phyloP scores from a whole-genome alignment of 2,113 vertebrate genomes.

The Cyprinodon variegatus region DNA sequence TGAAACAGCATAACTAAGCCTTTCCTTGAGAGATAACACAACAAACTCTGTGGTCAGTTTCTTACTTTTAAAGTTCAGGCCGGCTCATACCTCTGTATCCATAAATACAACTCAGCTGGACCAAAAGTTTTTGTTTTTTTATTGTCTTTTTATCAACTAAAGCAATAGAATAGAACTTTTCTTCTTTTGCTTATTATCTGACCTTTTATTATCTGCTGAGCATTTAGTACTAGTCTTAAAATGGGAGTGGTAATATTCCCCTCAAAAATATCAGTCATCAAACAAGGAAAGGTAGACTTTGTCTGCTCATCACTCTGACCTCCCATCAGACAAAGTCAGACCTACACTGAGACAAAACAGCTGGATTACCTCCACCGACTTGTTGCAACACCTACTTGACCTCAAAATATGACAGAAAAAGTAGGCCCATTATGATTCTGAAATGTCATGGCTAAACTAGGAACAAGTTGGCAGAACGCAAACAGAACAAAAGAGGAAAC shows the following conservation, averaged over 20 bases:
- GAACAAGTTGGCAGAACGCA: no score
- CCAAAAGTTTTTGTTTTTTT: neutral
- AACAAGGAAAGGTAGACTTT: neutral
- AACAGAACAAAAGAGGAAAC: no score
- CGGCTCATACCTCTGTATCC: neutral
- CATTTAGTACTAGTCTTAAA: neutral
- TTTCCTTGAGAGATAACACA: neutral
- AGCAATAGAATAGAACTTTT: neutral
- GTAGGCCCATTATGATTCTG: no score
- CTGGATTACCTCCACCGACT: no score
- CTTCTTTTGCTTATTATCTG: neutral
- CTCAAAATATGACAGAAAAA: no score
- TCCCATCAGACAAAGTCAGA: no score
- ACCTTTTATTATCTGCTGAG: neutral
- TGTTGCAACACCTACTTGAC: no score
- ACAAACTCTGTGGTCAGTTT: neutral
- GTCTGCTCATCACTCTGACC: no score
- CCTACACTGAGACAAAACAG: no score
- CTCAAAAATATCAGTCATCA: neutral
- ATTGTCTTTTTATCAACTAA: neutral
- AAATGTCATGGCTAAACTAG: no score
- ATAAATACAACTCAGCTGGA: neutral
- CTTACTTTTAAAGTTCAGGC: neutral
- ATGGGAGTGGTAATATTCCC: neutral
- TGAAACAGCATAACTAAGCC: neutral